Conservation (phyloP, 2,113 vertebrate species). For the Callorhinus ursinus region DNA sequence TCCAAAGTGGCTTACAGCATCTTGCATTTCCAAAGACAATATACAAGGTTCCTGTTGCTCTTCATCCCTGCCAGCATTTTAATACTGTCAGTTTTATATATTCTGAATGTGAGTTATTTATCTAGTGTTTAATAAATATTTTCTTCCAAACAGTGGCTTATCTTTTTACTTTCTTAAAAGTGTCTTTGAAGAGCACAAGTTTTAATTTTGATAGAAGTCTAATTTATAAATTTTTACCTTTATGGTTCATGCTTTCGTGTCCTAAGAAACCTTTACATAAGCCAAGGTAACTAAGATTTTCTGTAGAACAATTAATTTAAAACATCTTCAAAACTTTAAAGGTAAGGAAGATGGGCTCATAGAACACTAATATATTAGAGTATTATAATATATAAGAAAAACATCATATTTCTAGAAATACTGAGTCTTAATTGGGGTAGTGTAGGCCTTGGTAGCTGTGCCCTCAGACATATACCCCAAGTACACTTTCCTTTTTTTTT, state of each 20-base stretch:
- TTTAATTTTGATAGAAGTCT: conserved; percentile 32
- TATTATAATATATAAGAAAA: neutral
- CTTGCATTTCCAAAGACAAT: neutral
- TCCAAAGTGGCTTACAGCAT: neutral
- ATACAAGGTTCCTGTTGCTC: neutral
- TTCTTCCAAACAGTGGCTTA: neutral
- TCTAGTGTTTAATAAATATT: neutral
- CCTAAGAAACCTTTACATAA: conserved; percentile 37
- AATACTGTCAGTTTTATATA: neutral
- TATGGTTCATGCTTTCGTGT: neutral
- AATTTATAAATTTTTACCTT: conserved; percentile 37
- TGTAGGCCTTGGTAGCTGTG: neutral
- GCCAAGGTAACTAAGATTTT: conserved; percentile 16
- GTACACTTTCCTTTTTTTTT: neutral
- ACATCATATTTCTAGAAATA: conserved; percentile 25
- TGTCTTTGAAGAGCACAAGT: neutral
- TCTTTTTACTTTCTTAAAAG: conserved; percentile 34
- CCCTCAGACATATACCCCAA: neutral
- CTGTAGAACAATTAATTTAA: conserved; percentile 25
- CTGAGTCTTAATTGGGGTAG: neutral
- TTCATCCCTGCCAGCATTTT: neutral
- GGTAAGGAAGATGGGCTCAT: neutral
- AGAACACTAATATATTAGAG: neutral
- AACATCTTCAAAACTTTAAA: conserved; percentile 3
- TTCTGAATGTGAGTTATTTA: neutral